Evolutionary conservation across 2,888 invertebrate species (phyloP), one percentile per base, ranked within the genome.

Genomic region (Uropetala carovei): DNA sequence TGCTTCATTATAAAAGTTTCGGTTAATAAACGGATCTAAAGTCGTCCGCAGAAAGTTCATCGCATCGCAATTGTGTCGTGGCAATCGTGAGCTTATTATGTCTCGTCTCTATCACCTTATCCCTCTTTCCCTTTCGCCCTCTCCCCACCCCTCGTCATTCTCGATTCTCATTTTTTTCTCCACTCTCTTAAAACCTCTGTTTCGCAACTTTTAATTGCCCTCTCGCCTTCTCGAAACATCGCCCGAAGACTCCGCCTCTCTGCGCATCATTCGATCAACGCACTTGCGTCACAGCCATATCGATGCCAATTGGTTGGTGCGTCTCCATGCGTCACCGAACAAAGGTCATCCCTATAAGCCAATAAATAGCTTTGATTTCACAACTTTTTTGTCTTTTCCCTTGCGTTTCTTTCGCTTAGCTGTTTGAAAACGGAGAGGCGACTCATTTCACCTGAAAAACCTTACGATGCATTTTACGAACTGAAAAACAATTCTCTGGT

Each of bases 131-230:
- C 13, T 56, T 43, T 64, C 64, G 43, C 30, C 60, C n/a, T 22
- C 43, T 64, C 43, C 64, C 59, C 60, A 13, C 58, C 30, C 58
- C 89, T 16, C 64, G 0, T 18, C 43, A 11, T 18, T 7, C 43
- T 64, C 89, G 18, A 56, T 30, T 30, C 10, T 10, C n/a, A 27
- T 14, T 18, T 30, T 18, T 43, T 89, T n/a, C 43, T 43, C 64
- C 11, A n/a, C 89, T 64, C 60, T 64, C 64, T 89, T 43, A 43
- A 43, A 43, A 43, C 43, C 43, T 43, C 43, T 22, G 75, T 75
- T 89, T 89, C 89, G 89, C 89, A 89, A 89, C 89, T 64, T 89
- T 89, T 89, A 89, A 89, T 89, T 89, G 89, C 89, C 18, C 89
- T 43, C 43, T 30, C 64, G 89, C 89, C 18, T 64, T 43, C 43